A percentile compares a stretch with the other conserved stretches of the same genome.
Conservation (phyloP, 2,113 vertebrate species). For the Prochilodus magdalenae region DNA sequence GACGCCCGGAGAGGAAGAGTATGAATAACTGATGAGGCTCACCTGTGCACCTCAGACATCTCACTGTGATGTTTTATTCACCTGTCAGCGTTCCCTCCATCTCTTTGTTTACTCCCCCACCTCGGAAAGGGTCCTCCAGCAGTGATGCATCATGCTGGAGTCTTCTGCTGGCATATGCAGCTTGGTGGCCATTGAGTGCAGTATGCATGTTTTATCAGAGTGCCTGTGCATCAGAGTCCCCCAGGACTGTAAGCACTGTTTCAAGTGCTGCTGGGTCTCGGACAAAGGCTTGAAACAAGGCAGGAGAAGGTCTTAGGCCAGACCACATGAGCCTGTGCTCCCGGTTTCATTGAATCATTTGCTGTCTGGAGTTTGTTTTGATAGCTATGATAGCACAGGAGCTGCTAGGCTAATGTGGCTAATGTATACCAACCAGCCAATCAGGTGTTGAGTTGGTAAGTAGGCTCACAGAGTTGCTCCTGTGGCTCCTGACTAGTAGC, state of each 20-base stretch:
- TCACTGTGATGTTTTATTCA: conserved; percentile 31
- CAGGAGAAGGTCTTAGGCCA: neutral
- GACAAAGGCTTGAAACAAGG: neutral
- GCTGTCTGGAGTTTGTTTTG: too few species aligned
- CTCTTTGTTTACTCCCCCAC: conserved; percentile 12
- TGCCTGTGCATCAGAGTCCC: neutral
- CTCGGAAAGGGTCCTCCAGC: neutral
- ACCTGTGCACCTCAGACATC: neutral
- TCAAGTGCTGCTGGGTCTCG: neutral
- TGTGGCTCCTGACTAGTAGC: too few species aligned
- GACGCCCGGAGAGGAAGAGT: neutral
- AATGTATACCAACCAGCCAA: too few species aligned
- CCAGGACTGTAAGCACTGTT: neutral
- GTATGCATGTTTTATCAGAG: neutral
- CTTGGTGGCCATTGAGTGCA: neutral
- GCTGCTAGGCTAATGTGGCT: too few species aligned
- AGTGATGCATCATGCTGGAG: neutral
- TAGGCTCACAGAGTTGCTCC: too few species aligned
- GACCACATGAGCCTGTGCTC: neutral
- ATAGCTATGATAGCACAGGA: too few species aligned
- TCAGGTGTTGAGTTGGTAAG: too few species aligned
- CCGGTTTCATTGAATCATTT: neutral
- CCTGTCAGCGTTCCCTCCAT: neutral
- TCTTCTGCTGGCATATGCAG: neutral
- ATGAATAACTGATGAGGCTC: conserved; percentile 12